These are phyloP conservation scores for Boulengeromyrus knoepffleri DNA, from an alignment of 2,113 vertebrate genomes.

Conservation along the genomic window DNA sequence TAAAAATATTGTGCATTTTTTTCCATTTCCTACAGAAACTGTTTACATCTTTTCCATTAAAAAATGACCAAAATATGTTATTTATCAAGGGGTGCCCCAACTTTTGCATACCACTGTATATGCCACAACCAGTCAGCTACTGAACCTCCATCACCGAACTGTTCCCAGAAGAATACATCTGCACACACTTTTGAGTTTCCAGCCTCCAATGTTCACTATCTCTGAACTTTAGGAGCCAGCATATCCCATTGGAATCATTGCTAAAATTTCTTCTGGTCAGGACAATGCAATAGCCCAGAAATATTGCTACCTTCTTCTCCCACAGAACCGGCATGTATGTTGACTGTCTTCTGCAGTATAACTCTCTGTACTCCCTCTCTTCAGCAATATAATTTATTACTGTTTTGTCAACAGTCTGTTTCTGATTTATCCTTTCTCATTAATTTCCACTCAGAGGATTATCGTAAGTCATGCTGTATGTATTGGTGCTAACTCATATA, in stretches of 20 bases:
- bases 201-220: not conserved
- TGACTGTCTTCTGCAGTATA: slow-evolving; percentile 22
- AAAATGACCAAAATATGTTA: no score
- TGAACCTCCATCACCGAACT: not conserved
- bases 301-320: not conserved
- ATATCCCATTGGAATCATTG: not conserved
- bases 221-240: not conserved
- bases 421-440: not conserved
- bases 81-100: no score
- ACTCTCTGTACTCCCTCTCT: slow-evolving; percentile 65
- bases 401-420: not conserved
- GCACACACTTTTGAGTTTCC: not conserved
- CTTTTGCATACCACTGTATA: not conserved
- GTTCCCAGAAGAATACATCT: not conserved
- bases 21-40: no score
- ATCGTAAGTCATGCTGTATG: not conserved
- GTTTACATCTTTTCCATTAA: no score
- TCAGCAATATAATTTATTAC: slow-evolving; percentile 43
- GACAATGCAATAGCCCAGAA: not conserved
- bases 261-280: not conserved
- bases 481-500: not conserved
- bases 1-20: no score
- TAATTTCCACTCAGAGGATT: not conserved
- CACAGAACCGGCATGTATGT: not conserved
- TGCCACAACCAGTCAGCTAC: not conserved